Evolutionary conservation across 2,113 vertebrate species (phyloP).

Genomic region (Chelonoidis abingdonii): DNA sequence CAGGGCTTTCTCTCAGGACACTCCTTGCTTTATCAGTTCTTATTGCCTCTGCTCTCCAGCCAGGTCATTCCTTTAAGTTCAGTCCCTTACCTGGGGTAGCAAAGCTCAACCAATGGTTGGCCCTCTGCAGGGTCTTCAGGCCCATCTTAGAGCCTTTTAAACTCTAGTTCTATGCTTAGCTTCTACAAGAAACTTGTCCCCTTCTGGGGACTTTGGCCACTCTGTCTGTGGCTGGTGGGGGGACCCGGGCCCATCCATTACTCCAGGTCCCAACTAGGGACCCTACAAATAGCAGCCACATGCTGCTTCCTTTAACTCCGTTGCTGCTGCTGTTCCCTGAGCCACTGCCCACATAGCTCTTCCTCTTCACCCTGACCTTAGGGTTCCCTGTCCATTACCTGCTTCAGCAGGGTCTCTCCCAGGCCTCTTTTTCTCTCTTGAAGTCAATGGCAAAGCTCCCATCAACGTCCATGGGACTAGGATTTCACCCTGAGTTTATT

Average conservation of each 20-base stretch:
- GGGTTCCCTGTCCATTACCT: not conserved
- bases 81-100: not conserved
- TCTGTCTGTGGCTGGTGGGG: not conserved
- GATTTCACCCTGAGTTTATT: not conserved
- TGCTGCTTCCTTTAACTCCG: not conserved
- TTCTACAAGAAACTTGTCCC: not conserved
- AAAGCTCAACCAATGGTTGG: not conserved
- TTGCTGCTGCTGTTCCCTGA: not conserved
- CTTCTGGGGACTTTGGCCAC: not conserved
- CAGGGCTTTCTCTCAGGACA: not conserved
- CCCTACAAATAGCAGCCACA: not conserved
- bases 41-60: not conserved
- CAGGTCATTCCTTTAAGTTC: not conserved
- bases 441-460: not conserved
- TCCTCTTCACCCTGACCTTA: not conserved
- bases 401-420: not conserved
- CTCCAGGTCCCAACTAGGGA: not conserved
- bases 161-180: not conserved
- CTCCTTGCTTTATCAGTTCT: not conserved
- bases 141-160: not conserved
- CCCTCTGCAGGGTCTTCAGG: not conserved
- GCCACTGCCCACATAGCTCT: not conserved
- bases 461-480: too few relatives aligned
- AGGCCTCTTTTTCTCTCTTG: not conserved
- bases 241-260: too few relatives aligned